Percentiles rank a stretch among this genome's conserved stretches.
These are phyloP conservation scores for Parauchenoglanis ngamensis DNA, from an alignment of 2,797 vertebrate genomes.

Conservation along the genomic window DNA sequence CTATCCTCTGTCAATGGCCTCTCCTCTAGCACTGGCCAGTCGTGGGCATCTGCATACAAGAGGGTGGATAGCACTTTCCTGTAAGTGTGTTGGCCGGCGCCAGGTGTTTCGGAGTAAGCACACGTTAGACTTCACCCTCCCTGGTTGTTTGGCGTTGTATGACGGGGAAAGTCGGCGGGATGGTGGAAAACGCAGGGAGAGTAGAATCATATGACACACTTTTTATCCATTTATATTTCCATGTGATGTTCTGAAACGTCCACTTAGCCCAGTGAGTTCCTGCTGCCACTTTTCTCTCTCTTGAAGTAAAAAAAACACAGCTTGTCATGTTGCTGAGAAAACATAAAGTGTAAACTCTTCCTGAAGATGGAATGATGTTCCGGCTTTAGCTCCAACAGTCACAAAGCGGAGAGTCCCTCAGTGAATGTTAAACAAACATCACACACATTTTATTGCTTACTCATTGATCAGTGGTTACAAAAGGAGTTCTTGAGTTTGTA, in stretches of 20 bases:
- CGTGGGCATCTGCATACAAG: not conserved
- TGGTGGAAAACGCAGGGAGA: not conserved
- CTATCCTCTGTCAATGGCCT: not conserved
- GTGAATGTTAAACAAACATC: not conserved
- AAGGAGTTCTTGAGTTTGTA: not conserved
- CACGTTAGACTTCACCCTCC: not conserved
- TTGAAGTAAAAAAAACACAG: not conserved
- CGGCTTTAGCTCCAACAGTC: not conserved
- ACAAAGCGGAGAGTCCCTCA: not conserved
- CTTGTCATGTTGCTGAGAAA: not conserved
- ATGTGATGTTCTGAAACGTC: not conserved
- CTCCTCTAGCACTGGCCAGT: not conserved
- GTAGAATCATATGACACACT: not conserved
- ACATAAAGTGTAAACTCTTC: not conserved
- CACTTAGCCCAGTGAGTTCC: not conserved
- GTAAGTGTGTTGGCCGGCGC: accelerated
- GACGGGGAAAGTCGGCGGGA: not conserved
- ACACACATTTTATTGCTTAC: not conserved
- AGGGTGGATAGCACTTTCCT: not conserved
- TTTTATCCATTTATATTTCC: not conserved
- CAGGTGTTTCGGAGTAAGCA: too few relatives aligned
- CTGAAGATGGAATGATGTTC: not conserved
- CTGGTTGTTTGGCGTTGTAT: not conserved
- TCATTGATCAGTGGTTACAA: not conserved
- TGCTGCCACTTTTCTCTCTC: not conserved